A percentile compares a stretch with the other conserved stretches of the same genome.
Evolutionary conservation across 1,140 invertebrate genomes (phyloP).

Genomic region (Leptinotarsa defecta): DNA sequence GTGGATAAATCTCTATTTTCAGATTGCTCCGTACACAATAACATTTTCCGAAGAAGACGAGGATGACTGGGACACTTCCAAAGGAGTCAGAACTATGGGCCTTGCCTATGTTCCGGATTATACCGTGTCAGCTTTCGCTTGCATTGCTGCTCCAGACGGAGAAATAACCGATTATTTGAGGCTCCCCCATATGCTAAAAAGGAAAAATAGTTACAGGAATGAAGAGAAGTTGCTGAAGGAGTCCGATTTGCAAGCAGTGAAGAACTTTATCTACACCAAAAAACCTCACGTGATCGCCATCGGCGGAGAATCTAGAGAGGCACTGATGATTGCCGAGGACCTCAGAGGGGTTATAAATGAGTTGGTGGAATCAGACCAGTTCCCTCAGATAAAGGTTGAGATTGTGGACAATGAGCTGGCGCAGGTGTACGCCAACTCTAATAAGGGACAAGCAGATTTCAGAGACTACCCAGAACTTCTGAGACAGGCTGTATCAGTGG

Average conservation of each 20-base stretch:
- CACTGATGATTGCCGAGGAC: conserved; percentile 84
- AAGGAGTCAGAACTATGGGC: conserved; percentile 83
- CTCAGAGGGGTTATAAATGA: conserved; percentile 76
- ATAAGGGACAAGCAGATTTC: conserved; percentile 85
- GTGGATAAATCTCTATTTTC: conserved; percentile 18
- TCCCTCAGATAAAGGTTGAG: conserved; percentile 86
- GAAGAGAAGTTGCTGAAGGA: conserved; percentile 77
- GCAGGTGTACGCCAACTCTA: conserved; percentile 88
- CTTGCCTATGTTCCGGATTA: conserved; percentile 87
- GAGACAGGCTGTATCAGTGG: conserved; percentile 90
- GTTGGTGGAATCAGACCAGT: conserved; percentile 84
- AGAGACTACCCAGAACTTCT: conserved; percentile 88
- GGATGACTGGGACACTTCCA: conserved; percentile 86
- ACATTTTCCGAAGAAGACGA: conserved; percentile 84
- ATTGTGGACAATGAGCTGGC: conserved; percentile 92
- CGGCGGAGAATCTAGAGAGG: conserved; percentile 88
- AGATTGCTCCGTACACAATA: conserved; percentile 81
- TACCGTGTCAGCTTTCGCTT: conserved; percentile 86
- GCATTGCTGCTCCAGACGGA: conserved; percentile 84
- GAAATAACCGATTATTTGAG: conserved; percentile 90
- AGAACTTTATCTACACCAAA: conserved; percentile 85
- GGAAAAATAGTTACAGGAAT: conserved; percentile 75
- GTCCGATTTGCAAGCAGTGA: conserved; percentile 79
- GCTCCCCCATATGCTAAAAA: conserved; percentile 81
- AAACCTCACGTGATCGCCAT: conserved; percentile 94